Base-by-base conservation (phyloP, 1,140 invertebrate species). In the Halictus rubicundus region DNA sequence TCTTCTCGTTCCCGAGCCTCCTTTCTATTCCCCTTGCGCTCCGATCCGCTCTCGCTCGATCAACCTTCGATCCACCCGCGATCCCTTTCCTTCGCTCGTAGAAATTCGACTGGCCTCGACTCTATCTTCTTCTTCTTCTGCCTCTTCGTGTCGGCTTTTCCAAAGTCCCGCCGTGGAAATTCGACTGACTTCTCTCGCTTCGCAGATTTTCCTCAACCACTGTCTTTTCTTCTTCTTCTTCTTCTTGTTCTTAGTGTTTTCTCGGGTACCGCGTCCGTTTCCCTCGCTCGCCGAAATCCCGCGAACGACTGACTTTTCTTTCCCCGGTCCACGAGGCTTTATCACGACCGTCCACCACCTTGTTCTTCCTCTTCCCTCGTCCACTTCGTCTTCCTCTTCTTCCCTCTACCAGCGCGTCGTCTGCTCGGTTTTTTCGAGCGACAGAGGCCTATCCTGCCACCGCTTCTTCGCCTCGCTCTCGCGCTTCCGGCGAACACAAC, bases 271-370 rank as follows among this genome's bases (percentile, higher is more conserved):
- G 32, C 32, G 83, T 69, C 75, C 83, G 83, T 80, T 81, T 86
- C 79, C 80, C 81, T 83, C 81, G 69, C 70, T 78, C 86, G 75
- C 71, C 80, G 76, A 86, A 87, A 83, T 87, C 77, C 78, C 78
- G 73, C 82, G 78, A 60, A 78, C 72, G 49, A 84, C 78, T 77
- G 69, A 54, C 64, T 81, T 74, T 82, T 78, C 69, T 74, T 78
- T 87, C 78, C 68, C 76, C 68, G 68, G 39, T 5, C 27, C 78
- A 25, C 37, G 64, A 76, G 39, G 49, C 60, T 46, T 68, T 66
- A 65, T 68, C 63, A 42, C 52, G 37, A 32, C 32, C 32, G n/a
- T 32, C 68, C 49, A 37, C 60, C 46, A 46, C 42, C 32, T 32
- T 32, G 32, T 32, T 5, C 32, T 32, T 32, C 14, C 14, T 14